Evolutionary conservation across 2,888 invertebrate genomes (phyloP), one percentile per base, ranked within the genome.

Genomic region (Drosophila mayaguana): DNA sequence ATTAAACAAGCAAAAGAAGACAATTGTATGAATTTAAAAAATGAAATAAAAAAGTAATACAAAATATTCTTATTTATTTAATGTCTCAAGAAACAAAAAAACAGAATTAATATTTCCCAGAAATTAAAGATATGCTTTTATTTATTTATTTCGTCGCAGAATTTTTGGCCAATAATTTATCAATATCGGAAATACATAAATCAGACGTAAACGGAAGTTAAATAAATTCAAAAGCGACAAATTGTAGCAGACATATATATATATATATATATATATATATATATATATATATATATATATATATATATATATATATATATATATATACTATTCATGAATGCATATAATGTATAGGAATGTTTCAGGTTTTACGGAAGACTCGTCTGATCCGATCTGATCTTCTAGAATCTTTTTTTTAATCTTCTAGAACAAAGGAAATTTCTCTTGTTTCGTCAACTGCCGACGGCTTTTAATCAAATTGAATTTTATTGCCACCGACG

Each of bases 381-480:
- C 59, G 38, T 32, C 56, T 20, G 38, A 18, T 36, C 36, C 2
- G 42, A 25, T 53, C 36, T 5, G 12, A 48, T 16, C 8, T 42
- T 18, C 20, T 46, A 45, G 38, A 43, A 60, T 28, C 34, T 36
- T 40, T 22, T 22, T 69, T 72, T 57, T 20, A 60, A 65, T 80
- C 36, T 60, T 45, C 9, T n/a, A 18, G 32, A 62, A 77, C 62
- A 77, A 77, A 59, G 48, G 11, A 62, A 62, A 38, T 61, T 22
- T 68, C 51, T 64, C 16, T 40, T 12, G 42, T 55, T 55, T 64
- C 76, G 64, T 62, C 64, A 77, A 60, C 12, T 56, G 77, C 78
- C 76, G 76, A 63, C 81, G 81, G 81, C 40, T 50, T 75, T 69
- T 60, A 18, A 80, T 63, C 81, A 63, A n/a, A 36, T 55, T 38